Conservation (phyloP, 2,113 vertebrate genomes). For the Columba janthina region DNA sequence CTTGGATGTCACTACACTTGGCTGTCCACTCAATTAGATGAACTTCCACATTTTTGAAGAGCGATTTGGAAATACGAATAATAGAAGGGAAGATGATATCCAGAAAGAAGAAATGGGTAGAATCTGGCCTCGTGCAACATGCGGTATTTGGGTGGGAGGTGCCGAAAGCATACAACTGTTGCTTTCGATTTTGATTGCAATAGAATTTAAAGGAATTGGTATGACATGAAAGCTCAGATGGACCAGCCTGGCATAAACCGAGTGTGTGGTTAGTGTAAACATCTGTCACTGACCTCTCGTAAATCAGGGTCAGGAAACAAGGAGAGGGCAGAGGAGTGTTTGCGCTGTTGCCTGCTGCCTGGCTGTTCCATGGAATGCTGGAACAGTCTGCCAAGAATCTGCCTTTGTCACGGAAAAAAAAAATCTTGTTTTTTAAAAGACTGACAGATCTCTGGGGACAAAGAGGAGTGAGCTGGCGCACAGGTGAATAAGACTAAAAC, state of each 20-base stretch:
- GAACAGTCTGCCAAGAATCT: constrained; percentile 58
- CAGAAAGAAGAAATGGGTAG: background rate
- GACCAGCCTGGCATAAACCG: background rate
- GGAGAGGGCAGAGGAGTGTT: constrained; percentile 34
- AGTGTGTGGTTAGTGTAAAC: constrained; percentile 37
- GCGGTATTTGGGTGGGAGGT: background rate
- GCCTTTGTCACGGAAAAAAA: constrained; percentile 20
- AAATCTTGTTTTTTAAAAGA: background rate
- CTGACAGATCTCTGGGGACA: background rate
- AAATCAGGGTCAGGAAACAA: constrained; percentile 60
- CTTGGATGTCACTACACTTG: background rate
- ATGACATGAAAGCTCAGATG: background rate
- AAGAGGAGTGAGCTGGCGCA: fast-evolving
- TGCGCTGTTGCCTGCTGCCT: constrained; percentile 54
- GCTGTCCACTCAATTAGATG: background rate
- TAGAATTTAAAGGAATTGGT: background rate
- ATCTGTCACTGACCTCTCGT: constrained; percentile 23
- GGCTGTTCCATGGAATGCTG: constrained; percentile 48
- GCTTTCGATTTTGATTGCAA: background rate
- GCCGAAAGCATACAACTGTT: background rate
- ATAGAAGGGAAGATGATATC: background rate
- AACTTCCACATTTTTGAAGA: background rate
- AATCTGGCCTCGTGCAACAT: background rate
- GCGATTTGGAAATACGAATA: background rate
- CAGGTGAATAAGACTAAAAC: background rate